Conservation (phyloP, 1,140 invertebrate genomes). For the Scaptomyza graminum region DNA sequence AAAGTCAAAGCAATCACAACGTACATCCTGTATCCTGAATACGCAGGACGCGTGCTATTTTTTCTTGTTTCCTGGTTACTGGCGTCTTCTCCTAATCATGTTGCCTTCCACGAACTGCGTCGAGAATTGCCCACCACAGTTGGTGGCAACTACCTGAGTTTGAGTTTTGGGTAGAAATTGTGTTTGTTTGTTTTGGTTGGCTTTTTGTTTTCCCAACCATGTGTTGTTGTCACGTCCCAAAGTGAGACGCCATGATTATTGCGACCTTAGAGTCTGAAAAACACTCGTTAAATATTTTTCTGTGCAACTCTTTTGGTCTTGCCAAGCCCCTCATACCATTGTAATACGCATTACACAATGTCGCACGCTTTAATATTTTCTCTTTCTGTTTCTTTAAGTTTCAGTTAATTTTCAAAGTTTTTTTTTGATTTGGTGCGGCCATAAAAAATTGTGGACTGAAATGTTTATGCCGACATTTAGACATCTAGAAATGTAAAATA, state of each 20-base stretch:
- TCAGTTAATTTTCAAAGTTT: slow-evolving; percentile 5
- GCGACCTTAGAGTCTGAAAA: not conserved
- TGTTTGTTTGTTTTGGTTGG: not conserved
- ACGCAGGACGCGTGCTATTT: slow-evolving; percentile 11
- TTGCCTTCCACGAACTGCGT: slow-evolving; percentile 33
- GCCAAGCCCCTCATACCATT: slow-evolving; percentile 23
- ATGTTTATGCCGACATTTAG: slow-evolving; percentile 45
- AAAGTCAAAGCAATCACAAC: not conserved
- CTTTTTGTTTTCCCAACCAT: slow-evolving; percentile 7
- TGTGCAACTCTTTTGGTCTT: slow-evolving; percentile 27
- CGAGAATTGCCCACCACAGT: not conserved
- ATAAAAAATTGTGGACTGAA: slow-evolving; percentile 39
- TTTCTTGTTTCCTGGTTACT: slow-evolving; percentile 16
- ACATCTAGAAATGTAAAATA: slow-evolving; percentile 36
- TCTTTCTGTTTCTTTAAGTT: not conserved
- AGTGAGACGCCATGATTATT: not conserved
- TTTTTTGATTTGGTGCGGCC: slow-evolving; percentile 10
- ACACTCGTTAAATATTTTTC: slow-evolving; percentile 22
- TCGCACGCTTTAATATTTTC: slow-evolving; percentile 35
- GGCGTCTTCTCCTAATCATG: slow-evolving; percentile 39
- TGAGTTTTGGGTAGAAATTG: slow-evolving; percentile 2
- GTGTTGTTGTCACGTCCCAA: slow-evolving; percentile 45
- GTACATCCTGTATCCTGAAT: slow-evolving; percentile 8
- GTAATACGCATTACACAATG: slow-evolving; percentile 42
- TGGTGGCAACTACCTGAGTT: slow-evolving; percentile 27